Evolutionary conservation across 1,140 invertebrate genomes (phyloP).

Genomic region (Drosophila azteca): DNA sequence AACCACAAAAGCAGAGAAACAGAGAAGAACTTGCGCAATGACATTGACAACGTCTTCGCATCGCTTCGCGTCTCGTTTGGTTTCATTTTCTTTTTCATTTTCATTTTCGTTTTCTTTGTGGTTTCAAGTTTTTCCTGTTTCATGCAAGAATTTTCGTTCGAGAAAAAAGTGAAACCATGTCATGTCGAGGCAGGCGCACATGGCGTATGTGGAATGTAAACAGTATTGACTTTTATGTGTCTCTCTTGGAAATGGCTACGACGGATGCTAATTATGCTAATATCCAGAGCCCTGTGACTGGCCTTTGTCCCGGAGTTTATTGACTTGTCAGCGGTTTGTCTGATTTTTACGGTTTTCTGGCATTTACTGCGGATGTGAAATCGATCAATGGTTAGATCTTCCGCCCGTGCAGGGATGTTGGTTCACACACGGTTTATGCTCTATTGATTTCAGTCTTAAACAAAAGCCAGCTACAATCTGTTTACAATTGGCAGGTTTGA

Average conservation of each 20-base stretch:
- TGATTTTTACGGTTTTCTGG: background rate
- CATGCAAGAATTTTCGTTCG: slow-evolving; percentile 32
- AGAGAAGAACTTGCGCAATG: slow-evolving; percentile 39
- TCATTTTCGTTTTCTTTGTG: slow-evolving; percentile 13
- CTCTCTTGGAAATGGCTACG: slow-evolving; percentile 41
- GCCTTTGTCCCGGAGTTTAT: slow-evolving; percentile 39
- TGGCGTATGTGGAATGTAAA: slow-evolving; percentile 65
- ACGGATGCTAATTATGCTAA: slow-evolving; percentile 44
- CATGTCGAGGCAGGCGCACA: slow-evolving; percentile 31
- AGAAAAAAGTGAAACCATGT: slow-evolving; percentile 16
- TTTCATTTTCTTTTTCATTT: slow-evolving; percentile 14
- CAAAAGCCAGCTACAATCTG: slow-evolving; percentile 26
- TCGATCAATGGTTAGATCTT: slow-evolving; percentile 39
- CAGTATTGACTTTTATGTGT: slow-evolving; percentile 37
- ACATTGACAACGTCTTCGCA: slow-evolving; percentile 53
- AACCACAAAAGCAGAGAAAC: slow-evolving; percentile 26
- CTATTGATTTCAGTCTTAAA: slow-evolving; percentile 46
- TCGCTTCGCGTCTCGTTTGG: slow-evolving; percentile 27
- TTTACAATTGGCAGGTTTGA: slow-evolving; percentile 19
- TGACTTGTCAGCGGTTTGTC: slow-evolving; percentile 41
- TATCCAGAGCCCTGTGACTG: slow-evolving; percentile 5
- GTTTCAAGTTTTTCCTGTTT: too few relatives aligned
- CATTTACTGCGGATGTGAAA: slow-evolving; percentile 58
- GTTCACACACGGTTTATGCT: slow-evolving; percentile 50
- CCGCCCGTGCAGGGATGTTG: background rate